Base-by-base conservation (phyloP, 1,140 invertebrate genomes). In the Habropoda laboriosa region DNA sequence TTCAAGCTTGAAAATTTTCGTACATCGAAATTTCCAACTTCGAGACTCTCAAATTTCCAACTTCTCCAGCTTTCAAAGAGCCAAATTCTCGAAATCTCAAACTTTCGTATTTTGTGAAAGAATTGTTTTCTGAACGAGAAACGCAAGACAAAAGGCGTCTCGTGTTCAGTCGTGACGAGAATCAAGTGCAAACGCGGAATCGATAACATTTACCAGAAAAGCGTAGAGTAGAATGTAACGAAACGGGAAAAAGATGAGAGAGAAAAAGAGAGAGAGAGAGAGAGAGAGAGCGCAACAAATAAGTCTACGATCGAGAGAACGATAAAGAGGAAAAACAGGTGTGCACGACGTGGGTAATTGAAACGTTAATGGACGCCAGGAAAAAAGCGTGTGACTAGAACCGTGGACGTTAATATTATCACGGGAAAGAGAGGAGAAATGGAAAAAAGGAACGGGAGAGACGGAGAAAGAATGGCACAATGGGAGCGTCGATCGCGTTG, bases 321-420 rank as follows among this genome's bases (percentile, higher is more conserved):
- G 32, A 42, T 51, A 63, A 58, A 81, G 70, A 18, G 61, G 42
- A 38, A 71, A 61, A 79, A 75, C 76, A 85, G 80, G 82, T 87
- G 87, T 73, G 70, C 77, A 35, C 83, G 82, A 86, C 80, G 84
- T 85, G 42, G 84, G 81, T 86, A 86, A 89, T 88, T 83, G 88
- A 84, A 83, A 87, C 87, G 79, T 82, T 88, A 88, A 88, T 87
- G 85, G 83, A 84, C 71, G 85, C 35, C 32, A 71, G 72, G 32
- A 68, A 70, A 76, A 75, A 84, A 60, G 38, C 21, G 53, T 3
- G 66, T 42, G 64, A 77, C 40, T 66, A 66, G 63, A 64, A 70
- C 57, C 45, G 60, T 68, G 61, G 53, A 68, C 32, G 64, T 55
- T 80, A 81, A 68, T 70, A 70, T 81, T 81, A 81, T 58, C 51